Evolutionary conservation across 2,113 vertebrate species (phyloP).

Genomic region (Dicerorhinus sumatrensis): DNA sequence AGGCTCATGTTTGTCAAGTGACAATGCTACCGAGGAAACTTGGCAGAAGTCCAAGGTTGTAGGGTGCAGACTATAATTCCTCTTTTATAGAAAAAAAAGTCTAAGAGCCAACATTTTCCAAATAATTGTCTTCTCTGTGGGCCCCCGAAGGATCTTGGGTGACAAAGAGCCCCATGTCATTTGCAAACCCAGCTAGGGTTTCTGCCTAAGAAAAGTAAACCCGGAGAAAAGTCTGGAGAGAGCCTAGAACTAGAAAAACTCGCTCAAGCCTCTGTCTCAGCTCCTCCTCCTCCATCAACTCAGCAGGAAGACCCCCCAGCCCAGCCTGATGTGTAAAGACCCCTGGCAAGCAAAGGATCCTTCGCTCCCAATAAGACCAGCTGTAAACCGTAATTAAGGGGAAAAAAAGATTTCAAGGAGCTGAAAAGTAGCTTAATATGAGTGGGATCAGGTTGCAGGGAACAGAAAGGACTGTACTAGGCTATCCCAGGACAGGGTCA

Average conservation of each 20-base stretch:
- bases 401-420: background rate
- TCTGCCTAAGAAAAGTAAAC: slow-evolving; percentile 63
- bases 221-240: slow-evolving; percentile 40
- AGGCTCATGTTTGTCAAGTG: background rate
- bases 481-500: background rate
- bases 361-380: background rate
- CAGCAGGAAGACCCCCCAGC: slow-evolving; percentile 10
- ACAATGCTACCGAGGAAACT: background rate
- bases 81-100: background rate
- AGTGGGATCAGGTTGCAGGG: background rate
- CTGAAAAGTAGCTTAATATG: background rate
- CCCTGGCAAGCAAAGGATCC: slow-evolving; percentile 25
- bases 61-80: background rate
- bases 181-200: slow-evolving; percentile 54
- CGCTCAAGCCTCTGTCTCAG: background rate
- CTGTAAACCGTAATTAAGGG: slow-evolving; percentile 27
- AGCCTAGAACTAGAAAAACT: slow-evolving; percentile 45
- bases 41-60: background rate
- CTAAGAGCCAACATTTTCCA: background rate
- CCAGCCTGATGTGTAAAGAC: background rate
- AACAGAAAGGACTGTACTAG: background rate
- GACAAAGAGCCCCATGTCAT: slow-evolving; percentile 51
- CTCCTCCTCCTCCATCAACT: background rate
- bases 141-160: background rate
- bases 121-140: background rate